phyloP scores from a whole-genome alignment of 2,888 invertebrate species.

The Aphodius granarius region DNA sequence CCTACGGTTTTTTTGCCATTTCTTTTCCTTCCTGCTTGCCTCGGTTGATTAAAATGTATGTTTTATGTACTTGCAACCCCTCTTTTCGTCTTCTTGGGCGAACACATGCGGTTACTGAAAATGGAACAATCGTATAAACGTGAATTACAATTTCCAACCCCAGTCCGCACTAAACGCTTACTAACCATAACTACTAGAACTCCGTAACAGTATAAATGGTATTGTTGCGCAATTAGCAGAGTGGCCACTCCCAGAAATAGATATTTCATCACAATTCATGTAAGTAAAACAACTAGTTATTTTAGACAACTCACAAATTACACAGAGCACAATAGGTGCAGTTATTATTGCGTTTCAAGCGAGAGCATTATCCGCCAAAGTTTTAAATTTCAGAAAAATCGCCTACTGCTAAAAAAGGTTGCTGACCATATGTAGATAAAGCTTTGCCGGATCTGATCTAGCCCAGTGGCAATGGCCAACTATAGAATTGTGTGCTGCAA shows the following conservation, averaged over 20 bases:
- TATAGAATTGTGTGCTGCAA: too few species aligned
- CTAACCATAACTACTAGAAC: not conserved
- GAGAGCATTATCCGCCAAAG: too few species aligned
- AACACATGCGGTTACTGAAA: not conserved
- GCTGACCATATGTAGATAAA: too few species aligned
- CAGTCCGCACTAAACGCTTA: not conserved
- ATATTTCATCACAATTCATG: not conserved
- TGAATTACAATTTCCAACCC: not conserved
- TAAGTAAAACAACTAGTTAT: too few species aligned
- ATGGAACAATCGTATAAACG: not conserved
- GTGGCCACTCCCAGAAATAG: not conserved
- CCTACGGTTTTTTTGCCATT: not conserved
- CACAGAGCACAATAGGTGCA: too few species aligned
- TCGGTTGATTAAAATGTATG: not conserved
- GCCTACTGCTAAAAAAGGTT: too few species aligned
- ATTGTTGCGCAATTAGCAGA: not conserved
- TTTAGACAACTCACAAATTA: too few species aligned
- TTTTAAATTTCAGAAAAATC: too few species aligned
- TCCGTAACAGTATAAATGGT: not conserved
- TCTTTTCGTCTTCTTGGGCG: not conserved
- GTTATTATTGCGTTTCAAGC: too few species aligned
- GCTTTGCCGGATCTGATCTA: too few species aligned
- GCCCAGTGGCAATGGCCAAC: too few species aligned
- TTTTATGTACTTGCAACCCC: not conserved
- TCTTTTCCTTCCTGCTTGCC: not conserved